Evolutionary conservation across 2,888 invertebrate genomes (phyloP).

Genomic region (Orthosia gracilis): DNA sequence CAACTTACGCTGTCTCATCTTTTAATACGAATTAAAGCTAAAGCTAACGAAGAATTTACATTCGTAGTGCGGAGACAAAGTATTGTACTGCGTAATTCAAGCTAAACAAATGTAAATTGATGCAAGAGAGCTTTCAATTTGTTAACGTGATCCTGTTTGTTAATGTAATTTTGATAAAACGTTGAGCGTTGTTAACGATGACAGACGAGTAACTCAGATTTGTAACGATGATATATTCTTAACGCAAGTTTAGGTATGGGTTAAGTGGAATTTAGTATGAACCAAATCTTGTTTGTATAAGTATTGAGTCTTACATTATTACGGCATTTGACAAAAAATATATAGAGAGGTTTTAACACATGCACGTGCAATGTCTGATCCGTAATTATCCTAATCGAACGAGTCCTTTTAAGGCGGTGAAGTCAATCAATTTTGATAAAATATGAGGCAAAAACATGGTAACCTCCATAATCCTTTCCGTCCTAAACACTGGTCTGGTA

Average conservation of each 20-base stretch:
- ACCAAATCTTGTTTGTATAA: background rate
- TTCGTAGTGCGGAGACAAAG: constrained; percentile 64
- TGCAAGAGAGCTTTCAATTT: constrained; percentile 68
- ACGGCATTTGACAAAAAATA: background rate
- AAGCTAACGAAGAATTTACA: constrained; percentile 65
- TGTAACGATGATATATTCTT: constrained; percentile 33
- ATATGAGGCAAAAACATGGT: constrained; percentile 31
- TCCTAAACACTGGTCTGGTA: constrained; percentile 65
- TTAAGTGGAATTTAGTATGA: background rate
- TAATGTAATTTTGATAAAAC: constrained; percentile 67
- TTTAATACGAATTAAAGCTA: constrained; percentile 63
- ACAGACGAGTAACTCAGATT: constrained; percentile 41
- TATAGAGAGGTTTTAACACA: background rate
- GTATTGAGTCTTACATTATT: background rate
- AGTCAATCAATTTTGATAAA: constrained; percentile 6
- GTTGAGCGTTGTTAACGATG: constrained; percentile 44
- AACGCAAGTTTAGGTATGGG: constrained; percentile 2
- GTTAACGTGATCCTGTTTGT: constrained; percentile 70
- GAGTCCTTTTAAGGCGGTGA: constrained; percentile 11
- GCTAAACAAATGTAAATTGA: constrained; percentile 75
- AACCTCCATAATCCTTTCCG: constrained; percentile 31
- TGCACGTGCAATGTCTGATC: background rate
- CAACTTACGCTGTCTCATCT: constrained; percentile 68
- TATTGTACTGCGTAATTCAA: constrained; percentile 72
- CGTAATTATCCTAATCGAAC: constrained; percentile 25